Conservation (phyloP, 2,113 vertebrate species). For the Myrmophylax atrothorax region DNA sequence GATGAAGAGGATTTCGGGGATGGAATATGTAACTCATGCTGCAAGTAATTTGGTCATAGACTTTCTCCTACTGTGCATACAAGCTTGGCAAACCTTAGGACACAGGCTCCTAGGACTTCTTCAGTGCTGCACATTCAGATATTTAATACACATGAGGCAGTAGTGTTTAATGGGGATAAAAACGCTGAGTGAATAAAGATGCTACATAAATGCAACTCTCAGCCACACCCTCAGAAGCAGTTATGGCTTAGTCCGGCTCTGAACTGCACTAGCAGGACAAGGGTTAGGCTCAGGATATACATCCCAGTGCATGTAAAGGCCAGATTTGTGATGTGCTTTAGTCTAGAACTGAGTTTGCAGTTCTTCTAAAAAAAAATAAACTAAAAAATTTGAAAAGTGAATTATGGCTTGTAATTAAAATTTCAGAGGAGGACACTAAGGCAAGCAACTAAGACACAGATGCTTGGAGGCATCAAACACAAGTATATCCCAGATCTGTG, state of each 20-base stretch:
- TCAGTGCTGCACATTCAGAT: neutral
- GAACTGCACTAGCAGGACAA: accelerated
- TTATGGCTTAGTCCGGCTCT: neutral
- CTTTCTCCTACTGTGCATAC: neutral
- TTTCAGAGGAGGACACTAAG: neutral
- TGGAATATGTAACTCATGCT: neutral
- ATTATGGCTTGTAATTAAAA: neutral
- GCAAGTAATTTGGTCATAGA: neutral
- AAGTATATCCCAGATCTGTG: neutral
- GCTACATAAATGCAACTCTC: neutral
- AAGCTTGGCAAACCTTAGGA: neutral
- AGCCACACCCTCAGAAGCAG: accelerated
- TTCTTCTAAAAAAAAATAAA: neutral
- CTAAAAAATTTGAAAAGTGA: neutral
- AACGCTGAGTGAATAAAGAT: neutral
- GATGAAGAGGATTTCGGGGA: neutral
- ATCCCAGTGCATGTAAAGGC: neutral
- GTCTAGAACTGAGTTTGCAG: neutral
- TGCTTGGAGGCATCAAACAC: neutral
- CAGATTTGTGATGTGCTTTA: neutral
- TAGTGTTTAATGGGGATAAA: neutral
- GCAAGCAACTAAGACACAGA: neutral
- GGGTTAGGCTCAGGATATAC: neutral
- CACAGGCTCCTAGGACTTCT: neutral
- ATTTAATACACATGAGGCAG: neutral